Conservation (phyloP, 2,797 vertebrate genomes). For the Scarus forsteni region DNA sequence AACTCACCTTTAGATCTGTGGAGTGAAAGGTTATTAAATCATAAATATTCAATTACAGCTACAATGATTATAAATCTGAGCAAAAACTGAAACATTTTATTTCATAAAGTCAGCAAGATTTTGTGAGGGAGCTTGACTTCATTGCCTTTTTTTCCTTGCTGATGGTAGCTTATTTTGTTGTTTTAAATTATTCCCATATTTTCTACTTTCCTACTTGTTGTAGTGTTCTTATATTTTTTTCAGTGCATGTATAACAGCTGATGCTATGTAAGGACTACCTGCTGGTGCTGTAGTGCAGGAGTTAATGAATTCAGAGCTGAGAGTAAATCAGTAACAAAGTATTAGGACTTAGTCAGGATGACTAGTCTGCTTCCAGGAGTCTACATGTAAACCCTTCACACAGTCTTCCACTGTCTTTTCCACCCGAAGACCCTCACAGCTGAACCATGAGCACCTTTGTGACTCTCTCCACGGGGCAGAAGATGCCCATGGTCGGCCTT, state of each 20-base stretch:
- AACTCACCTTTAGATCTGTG: too few relatives aligned
- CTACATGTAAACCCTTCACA: conserved; percentile 20
- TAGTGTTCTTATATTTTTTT: not conserved
- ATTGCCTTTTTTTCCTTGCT: not conserved
- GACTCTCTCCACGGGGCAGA: conserved; percentile 74
- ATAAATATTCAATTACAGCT: too few relatives aligned
- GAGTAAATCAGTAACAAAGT: conserved; percentile 64
- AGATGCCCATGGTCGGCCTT: conserved; percentile 80
- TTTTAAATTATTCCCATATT: too few relatives aligned
- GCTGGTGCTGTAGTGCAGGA: conserved; percentile 1
- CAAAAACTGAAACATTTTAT: too few relatives aligned
- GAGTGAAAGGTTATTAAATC: too few relatives aligned
- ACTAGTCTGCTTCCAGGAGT: conserved; percentile 25
- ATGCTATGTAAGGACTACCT: not conserved
- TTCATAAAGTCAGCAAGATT: too few relatives aligned
- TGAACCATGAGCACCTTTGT: conserved; percentile 72
- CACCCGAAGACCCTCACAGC: conserved; percentile 22
- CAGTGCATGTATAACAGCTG: not conserved
- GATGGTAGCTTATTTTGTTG: not conserved
- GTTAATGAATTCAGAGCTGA: conserved; percentile 62
- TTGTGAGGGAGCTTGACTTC: too few relatives aligned
- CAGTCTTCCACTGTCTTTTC: conserved; percentile 21
- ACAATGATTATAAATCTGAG: too few relatives aligned
- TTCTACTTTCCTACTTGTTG: not conserved
- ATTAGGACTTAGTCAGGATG: conserved; percentile 60